These are phyloP conservation scores for Lemur catta DNA, from an alignment of 2,797 vertebrate species.

Conservation along the genomic window DNA sequence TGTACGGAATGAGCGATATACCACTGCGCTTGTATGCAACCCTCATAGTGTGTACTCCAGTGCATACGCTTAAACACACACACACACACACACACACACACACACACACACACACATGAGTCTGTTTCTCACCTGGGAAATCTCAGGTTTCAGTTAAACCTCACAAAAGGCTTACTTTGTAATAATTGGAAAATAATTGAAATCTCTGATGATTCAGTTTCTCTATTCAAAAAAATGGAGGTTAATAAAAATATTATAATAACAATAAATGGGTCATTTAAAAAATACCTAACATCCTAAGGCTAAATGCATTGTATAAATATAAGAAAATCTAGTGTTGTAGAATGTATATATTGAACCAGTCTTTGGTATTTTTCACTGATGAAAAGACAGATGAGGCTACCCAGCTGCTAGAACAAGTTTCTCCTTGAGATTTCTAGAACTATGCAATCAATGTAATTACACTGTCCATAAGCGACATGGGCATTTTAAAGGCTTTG, in stretches of 20 bases:
- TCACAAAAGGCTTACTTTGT: neutral
- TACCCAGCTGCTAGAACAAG: accelerated
- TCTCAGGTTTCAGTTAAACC: neutral
- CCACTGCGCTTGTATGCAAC: accelerated
- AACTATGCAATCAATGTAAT: neutral
- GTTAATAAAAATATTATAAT: neutral
- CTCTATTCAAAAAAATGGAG: neutral
- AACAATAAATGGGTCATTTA: neutral
- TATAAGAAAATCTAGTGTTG: neutral
- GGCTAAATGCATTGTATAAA: neutral
- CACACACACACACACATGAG: accelerated
- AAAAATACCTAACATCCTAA: neutral
- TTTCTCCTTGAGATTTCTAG: neutral
- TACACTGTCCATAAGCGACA: neutral
- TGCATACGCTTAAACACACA: accelerated
- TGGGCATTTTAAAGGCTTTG: accelerated
- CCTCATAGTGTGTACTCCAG: neutral
- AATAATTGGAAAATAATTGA: neutral
- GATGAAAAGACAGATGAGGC: accelerated
- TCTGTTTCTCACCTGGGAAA: conserved; percentile 5
- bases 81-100: accelerated
- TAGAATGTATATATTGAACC: neutral
- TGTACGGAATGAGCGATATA: neutral
- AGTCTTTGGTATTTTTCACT: neutral
- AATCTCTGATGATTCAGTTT: neutral